Conservation (phyloP, 2,888 invertebrate genomes). For the Physocephala rufipes region DNA sequence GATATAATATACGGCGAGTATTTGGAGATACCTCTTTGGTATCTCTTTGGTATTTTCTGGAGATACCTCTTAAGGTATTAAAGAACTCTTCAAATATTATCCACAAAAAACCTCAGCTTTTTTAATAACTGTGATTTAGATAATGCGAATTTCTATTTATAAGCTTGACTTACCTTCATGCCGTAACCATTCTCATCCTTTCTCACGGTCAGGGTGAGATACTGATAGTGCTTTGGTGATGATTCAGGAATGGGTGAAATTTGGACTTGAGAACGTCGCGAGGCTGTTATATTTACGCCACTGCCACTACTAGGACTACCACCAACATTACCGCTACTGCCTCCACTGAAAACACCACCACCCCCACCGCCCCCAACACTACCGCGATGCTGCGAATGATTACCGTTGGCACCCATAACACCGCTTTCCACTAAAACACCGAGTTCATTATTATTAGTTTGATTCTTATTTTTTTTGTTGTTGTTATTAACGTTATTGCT, state of each 20-base stretch:
- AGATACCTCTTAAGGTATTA: too few species aligned
- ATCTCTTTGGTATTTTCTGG: too few species aligned
- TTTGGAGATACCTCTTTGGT: too few species aligned
- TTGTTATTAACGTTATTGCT: slow-evolving; percentile 41
- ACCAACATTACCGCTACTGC: slow-evolving; percentile 48
- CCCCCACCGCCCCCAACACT: slow-evolving; percentile 39
- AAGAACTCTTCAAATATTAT: too few species aligned
- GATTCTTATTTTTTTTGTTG: slow-evolving; percentile 42
- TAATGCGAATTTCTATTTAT: too few species aligned
- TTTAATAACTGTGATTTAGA: too few species aligned
- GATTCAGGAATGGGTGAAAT: slow-evolving; percentile 53
- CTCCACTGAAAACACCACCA: slow-evolving; percentile 45
- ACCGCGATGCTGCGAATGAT: slow-evolving; percentile 41
- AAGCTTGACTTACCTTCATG: slow-evolving; percentile 62
- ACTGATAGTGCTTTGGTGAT: slow-evolving; percentile 62
- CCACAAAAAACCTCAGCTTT: too few species aligned
- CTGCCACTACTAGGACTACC: slow-evolving; percentile 49
- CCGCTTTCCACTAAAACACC: slow-evolving; percentile 49
- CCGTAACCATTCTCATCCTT: slow-evolving; percentile 66
- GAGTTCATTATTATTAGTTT: slow-evolving; percentile 40
- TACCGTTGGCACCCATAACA: slow-evolving; percentile 33
- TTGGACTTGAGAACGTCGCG: slow-evolving; percentile 58
- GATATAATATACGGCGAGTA: too few species aligned
- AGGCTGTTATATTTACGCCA: slow-evolving; percentile 51
- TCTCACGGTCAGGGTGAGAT: slow-evolving; percentile 64